Evolutionary conservation across 1,140 invertebrate species (phyloP).

Genomic region (Aporrectodea caliginosa): DNA sequence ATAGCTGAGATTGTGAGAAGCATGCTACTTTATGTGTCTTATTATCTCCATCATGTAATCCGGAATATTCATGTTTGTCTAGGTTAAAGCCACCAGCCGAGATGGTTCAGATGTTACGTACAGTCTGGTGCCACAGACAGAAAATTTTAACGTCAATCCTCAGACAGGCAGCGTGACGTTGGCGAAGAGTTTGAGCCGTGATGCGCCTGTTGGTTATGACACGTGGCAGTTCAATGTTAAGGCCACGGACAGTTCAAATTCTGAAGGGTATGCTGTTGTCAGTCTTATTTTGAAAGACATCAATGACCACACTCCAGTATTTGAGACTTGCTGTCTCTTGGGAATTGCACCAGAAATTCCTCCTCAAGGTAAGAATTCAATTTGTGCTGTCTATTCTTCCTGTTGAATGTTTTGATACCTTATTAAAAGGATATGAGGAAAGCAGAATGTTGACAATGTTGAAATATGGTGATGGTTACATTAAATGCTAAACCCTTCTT

Average conservation of each 20-base stretch:
- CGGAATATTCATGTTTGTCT: neutral
- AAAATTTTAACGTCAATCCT: neutral
- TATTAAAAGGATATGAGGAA: no score
- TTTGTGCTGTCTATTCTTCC: no score
- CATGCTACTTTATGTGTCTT: no score
- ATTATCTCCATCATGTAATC: no score
- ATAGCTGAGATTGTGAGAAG: no score
- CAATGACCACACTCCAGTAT: conserved; percentile 30
- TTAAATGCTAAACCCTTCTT: no score
- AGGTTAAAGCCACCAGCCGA: neutral
- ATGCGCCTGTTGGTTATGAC: conserved; percentile 22
- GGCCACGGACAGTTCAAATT: conserved; percentile 10
- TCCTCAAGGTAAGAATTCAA: no score
- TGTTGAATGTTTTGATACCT: no score
- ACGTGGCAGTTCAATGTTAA: conserved; percentile 23
- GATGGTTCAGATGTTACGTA: neutral
- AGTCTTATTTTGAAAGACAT: conserved; percentile 27
- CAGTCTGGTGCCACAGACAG: neutral
- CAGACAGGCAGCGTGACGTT: conserved; percentile 11
- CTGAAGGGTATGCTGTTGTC: conserved; percentile 22
- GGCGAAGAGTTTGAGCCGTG: conserved; percentile 18
- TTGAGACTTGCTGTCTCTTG: conserved; percentile 25
- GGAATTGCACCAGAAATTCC: conserved; percentile 24
- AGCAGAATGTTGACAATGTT: no score
- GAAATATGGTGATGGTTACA: no score